phyloP scores from a whole-genome alignment of 2,113 vertebrate genomes.

The Psephotus haematonotus region DNA sequence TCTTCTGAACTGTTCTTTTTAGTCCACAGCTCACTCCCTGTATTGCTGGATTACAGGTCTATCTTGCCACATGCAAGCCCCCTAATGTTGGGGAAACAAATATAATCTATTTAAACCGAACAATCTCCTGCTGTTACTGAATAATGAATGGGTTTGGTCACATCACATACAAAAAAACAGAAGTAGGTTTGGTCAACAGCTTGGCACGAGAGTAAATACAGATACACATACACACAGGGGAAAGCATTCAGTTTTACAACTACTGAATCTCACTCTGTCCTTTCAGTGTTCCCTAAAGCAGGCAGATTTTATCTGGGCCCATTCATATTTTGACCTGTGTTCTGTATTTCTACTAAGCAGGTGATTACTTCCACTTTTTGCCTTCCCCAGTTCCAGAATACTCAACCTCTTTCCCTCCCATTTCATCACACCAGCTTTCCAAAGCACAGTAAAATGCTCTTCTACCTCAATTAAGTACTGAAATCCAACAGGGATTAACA shows the following conservation, averaged over 20 bases:
- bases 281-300: neutral
- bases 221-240: neutral
- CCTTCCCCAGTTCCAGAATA: neutral
- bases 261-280: neutral
- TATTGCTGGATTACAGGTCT: neutral
- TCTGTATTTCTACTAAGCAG: neutral
- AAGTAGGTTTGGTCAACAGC: neutral
- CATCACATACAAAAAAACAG: neutral
- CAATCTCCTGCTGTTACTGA: neutral
- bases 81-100: neutral
- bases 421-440: neutral
- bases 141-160: neutral
- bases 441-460: neutral
- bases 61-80: neutral
- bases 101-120: neutral
- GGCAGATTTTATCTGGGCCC: neutral
- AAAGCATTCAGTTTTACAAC: neutral
- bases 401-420: accelerated
- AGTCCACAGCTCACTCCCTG: neutral
- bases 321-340: neutral
- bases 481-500: neutral
- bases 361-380: neutral
- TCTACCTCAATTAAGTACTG: neutral
- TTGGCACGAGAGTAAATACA: neutral
- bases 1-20: neutral